Conservation (phyloP, 2,113 vertebrate species). For the Puntigrus tetrazona region DNA sequence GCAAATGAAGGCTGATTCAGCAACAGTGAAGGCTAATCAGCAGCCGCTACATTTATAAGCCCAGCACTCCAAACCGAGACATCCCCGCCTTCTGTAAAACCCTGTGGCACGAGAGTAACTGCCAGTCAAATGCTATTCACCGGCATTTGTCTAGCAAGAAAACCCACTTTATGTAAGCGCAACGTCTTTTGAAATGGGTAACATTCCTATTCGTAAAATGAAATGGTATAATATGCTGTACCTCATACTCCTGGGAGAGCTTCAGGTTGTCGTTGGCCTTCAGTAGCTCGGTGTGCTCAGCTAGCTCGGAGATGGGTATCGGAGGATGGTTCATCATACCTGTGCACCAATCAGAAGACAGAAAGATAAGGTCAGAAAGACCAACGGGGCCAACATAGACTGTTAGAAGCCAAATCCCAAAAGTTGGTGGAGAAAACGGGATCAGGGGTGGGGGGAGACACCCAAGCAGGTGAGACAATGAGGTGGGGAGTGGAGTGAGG, state of each 20-base stretch:
- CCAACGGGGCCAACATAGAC: not conserved
- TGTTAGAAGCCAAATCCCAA: not conserved
- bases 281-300: constrained; percentile 93
- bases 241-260: constrained; percentile 98
- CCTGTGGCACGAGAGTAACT: not conserved
- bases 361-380: constrained; percentile 28
- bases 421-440: not conserved
- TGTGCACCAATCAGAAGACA: constrained; percentile 63
- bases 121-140: not conserved
- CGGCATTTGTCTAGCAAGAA: not conserved
- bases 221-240: constrained; percentile 54
- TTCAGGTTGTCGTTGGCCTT: constrained; percentile 99
- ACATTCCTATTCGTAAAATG: not conserved
- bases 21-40: constrained; percentile 76
- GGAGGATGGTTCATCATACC: constrained; percentile 98
- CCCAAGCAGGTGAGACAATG: constrained; percentile 6
- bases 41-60: constrained; percentile 72
- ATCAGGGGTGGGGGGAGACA: not conserved
- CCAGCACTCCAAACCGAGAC: constrained; percentile 61
- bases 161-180: not conserved
- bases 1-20: constrained; percentile 82
- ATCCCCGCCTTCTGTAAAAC: constrained; percentile 52
- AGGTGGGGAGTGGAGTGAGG: constrained; percentile 21
- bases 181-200: not conserved
- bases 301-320: constrained; percentile 91